phyloP scores from a whole-genome alignment of 2,888 invertebrate species.

The Allygus modestus region DNA sequence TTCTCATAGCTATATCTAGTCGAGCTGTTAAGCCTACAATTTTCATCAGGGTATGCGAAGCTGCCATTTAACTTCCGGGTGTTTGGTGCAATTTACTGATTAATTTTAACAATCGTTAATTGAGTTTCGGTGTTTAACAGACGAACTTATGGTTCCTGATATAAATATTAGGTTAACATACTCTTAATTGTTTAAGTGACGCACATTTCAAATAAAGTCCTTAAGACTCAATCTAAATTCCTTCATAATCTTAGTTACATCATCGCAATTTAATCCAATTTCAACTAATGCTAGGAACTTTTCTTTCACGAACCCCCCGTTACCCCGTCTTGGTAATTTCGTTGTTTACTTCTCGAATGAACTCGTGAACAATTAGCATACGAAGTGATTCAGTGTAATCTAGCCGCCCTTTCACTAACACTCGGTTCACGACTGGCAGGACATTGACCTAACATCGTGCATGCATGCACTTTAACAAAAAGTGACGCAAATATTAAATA shows the following conservation, averaged over 20 bases:
- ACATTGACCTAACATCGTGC: background rate
- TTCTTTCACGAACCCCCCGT: background rate
- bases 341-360: background rate
- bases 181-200: too few species aligned
- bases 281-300: background rate
- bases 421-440: background rate
- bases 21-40: too few species aligned
- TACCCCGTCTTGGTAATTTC: conserved; percentile 4
- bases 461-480: background rate
- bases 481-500: too few species aligned
- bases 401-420: conserved; percentile 18
- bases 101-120: too few species aligned
- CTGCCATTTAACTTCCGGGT: too few species aligned
- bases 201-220: too few species aligned
- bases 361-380: conserved; percentile 10
- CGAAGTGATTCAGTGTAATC: background rate
- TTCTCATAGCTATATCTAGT: too few species aligned
- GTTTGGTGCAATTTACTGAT: too few species aligned
- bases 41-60: too few species aligned
- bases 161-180: too few species aligned
- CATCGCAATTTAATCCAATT: background rate
- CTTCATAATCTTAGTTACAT: background rate
- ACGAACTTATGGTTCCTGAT: too few species aligned
- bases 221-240: background rate
- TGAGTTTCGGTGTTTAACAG: too few species aligned